Evolutionary conservation across 2,113 vertebrate species (phyloP), one percentile per base, ranked within the genome.

Genomic region (Esox niger): DNA sequence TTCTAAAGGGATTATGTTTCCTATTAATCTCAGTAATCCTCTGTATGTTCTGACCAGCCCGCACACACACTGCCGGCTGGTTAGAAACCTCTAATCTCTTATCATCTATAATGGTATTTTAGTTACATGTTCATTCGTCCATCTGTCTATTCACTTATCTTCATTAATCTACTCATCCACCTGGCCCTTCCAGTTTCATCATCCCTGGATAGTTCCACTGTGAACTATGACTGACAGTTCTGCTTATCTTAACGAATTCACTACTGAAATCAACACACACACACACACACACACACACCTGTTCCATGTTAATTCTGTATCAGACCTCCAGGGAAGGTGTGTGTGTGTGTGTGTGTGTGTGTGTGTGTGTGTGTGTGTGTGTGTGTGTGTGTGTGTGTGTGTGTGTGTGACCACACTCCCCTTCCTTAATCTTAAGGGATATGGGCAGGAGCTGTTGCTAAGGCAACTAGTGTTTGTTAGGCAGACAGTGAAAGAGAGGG

Each of bases 401-500:
- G 35, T 13, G 2, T 13, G 10, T 11, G 15, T 13, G 4, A 38
- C 35, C 15, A 38, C 49, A 10, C 55, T 20, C 26, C 55, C 26
- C 13, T 2, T 15, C 25, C 54, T 17, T 17, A 15, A 10, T 58
- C 55, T 17, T 75, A 80, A 79, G 52, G 69, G 68, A 61, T 77
- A 73, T 62, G 80, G 80, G 79, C n/a, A 79, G 43, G 69, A 21
- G 59, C 47, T 79, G 85, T 90, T 86, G 77, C 73, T 84, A 63
- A 47, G 85, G 77, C 52, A 80, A 86, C 79, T 2, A 87, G 86
- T 86, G 84, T 82, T 63, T 75, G 71, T 79, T 79, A 78, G 71
- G 4, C 20, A 49, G 47, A 17, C 47, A 49, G 13, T 6, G 47
- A 4, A 17, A 49, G 47, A 4, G 43, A 64, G 68, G 66, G 66